Evolutionary conservation across 2,113 vertebrate genomes (phyloP).

Genomic region (Hypanus sabinus): DNA sequence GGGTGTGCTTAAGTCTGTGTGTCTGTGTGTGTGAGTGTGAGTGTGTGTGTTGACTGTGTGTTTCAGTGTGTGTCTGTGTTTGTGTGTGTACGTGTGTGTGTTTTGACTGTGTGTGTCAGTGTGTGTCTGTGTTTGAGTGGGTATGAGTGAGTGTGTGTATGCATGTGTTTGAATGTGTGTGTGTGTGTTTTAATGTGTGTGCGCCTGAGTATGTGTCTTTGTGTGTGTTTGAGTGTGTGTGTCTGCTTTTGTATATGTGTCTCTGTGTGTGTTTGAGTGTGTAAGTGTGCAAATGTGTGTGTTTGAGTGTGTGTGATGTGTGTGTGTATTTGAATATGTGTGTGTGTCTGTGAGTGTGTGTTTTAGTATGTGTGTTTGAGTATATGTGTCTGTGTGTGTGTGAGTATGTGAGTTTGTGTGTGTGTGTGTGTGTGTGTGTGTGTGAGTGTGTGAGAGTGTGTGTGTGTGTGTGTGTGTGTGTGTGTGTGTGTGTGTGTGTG

Average conservation of each 20-base stretch:
- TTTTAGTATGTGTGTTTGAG: background rate
- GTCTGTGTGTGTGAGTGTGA: background rate
- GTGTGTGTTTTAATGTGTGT: background rate
- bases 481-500: background rate
- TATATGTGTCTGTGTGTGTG: background rate
- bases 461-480: background rate
- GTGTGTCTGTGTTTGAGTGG: background rate
- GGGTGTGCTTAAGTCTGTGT: background rate
- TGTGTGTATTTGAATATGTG: background rate
- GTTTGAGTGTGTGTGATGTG: background rate
- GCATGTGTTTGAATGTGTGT: background rate
- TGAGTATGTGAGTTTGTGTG: background rate
- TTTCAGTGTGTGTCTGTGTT: background rate
- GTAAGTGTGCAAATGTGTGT: background rate
- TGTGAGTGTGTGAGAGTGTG: background rate
- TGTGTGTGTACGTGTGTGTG: background rate
- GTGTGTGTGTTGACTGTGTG: background rate
- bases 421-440: background rate
- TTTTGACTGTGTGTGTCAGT: too few relatives aligned
- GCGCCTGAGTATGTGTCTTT: background rate
- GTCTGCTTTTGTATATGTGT: too few relatives aligned
- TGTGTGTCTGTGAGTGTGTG: background rate
- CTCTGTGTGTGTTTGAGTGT: background rate
- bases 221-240: background rate
- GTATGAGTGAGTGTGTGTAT: background rate